These are phyloP conservation scores for Sinosuthora webbiana DNA, from an alignment of 2,113 vertebrate genomes.

Conservation along the genomic window DNA sequence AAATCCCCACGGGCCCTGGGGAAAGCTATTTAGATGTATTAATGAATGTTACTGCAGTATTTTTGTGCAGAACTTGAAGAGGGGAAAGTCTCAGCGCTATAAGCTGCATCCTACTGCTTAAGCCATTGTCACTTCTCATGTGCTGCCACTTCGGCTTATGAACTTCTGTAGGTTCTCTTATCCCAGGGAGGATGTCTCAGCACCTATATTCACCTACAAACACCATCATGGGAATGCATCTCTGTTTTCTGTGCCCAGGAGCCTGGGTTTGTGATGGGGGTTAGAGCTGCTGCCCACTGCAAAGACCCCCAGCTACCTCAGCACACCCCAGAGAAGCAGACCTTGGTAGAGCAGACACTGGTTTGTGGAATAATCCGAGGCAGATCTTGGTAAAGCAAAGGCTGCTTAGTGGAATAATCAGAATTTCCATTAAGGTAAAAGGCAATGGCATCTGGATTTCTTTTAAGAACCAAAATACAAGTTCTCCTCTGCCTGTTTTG, in stretches of 20 bases:
- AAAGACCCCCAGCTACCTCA: neutral
- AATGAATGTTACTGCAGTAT: neutral
- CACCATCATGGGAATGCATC: accelerated
- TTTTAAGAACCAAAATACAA: neutral
- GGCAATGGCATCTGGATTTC: neutral
- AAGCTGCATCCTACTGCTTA: neutral
- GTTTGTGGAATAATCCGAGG: neutral
- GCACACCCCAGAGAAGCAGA: neutral
- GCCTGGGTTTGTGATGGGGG: no score
- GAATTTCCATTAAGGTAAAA: neutral
- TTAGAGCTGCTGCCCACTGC: neutral
- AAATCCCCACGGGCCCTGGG: neutral
- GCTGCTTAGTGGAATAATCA: neutral
- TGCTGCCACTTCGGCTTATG: neutral
- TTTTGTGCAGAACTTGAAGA: neutral
- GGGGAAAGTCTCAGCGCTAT: neutral
- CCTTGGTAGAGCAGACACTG: neutral
- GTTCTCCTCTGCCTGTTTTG: neutral
- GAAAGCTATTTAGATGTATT: neutral
- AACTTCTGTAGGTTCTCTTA: neutral
- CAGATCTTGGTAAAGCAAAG: neutral
- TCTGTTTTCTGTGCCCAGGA: neutral
- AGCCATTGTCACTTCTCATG: accelerated
- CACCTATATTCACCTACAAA: neutral
- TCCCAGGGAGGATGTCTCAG: neutral